Conservation (phyloP, 2,113 vertebrate genomes). For the Egretta garzetta region DNA sequence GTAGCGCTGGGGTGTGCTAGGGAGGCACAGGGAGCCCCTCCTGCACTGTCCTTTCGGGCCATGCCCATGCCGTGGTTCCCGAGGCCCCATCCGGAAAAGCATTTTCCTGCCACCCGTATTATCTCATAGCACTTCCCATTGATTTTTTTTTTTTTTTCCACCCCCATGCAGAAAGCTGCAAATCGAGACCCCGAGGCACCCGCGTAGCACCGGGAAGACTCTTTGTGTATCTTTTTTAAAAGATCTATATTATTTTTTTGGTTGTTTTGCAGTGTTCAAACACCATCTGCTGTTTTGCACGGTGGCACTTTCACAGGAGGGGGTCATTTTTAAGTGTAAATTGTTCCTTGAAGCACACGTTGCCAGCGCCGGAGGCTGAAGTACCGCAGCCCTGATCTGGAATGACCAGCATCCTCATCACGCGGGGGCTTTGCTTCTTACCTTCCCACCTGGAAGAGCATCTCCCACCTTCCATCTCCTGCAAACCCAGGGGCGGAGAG, state of each 20-base stretch:
- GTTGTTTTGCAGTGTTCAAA: constrained; percentile 9
- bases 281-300: constrained; percentile 49
- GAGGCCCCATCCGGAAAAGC: background rate
- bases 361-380: background rate
- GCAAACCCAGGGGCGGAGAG: background rate
- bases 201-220: fast-evolving
- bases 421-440: fast-evolving
- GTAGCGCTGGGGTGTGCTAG: no score
- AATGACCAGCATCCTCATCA: background rate
- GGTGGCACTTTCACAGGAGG: background rate
- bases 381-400: background rate
- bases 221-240: background rate
- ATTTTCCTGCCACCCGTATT: background rate
- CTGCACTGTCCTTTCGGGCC: background rate
- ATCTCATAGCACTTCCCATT: background rate
- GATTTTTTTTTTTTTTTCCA: background rate
- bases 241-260: background rate
- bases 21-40: background rate
- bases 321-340: background rate
- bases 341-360: background rate
- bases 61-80: fast-evolving
- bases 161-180: background rate
- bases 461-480: background rate
- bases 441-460: no score
- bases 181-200: background rate